Evolutionary conservation across 1,140 invertebrate species (phyloP), one percentile per base, ranked within the genome.

Genomic region (Cardiocondyla obscurior): DNA sequence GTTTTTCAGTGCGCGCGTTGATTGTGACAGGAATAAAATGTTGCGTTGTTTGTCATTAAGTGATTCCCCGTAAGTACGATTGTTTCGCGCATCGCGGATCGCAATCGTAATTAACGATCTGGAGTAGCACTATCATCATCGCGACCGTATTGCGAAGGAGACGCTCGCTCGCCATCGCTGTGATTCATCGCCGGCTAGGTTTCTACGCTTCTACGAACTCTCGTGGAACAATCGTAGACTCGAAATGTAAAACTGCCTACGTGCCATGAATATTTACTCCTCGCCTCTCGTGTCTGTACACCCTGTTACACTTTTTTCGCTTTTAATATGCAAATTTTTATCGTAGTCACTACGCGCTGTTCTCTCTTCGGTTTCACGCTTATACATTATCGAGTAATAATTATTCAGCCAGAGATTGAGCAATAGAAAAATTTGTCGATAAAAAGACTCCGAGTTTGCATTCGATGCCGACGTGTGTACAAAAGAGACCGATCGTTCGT

Each of bases 81-180:
- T 16, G 53, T 77, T 73, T 33, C 44, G 76, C 79, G 76, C 69
- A 69, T 51, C 51, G 44, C 72, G 36, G 30, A 58, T 53, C 12
- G 49, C 60, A 87, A 87, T 87, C 85, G 85, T 42, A 82, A 86
- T 62, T 53, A 87, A 86, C 85, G 81, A 87, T 87, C 85, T 69
- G 46, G 62, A 53, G 58, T 83, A 69, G 81, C 81, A 79, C 81
- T 74, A 81, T 87, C 79, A 86, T 87, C 55, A 86, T 87, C 72
- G 76, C 85, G 73, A 69, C 65, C 67, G 49, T 87, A 86, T 86
- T 86, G 85, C 85, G 85, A 87, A 87, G 81, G 85, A 86, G 64
- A 73, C 60, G 67, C 58, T 84, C 60, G 67, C 58, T 84, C 72
- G 72, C 77, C 73, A 62, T 77, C 77, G 46, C 44, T 25, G 81